Percentiles rank a stretch among this genome's conserved stretches.
These are phyloP conservation scores for Dynastes maya DNA, from an alignment of 2,888 invertebrate species.

Conservation along the genomic window DNA sequence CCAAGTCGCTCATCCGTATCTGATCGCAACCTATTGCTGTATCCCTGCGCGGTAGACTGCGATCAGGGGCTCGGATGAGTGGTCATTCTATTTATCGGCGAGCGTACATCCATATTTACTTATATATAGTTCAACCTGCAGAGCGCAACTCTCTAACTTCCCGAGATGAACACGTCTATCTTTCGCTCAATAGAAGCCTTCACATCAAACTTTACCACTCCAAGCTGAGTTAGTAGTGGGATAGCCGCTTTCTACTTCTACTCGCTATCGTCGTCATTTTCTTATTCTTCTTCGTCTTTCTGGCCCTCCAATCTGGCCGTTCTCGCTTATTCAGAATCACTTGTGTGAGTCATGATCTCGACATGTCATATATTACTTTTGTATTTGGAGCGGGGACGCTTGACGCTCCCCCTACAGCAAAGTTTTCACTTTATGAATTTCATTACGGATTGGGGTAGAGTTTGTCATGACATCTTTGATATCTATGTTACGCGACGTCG, in stretches of 20 bases:
- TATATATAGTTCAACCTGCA: no score
- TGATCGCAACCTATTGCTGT: no score
- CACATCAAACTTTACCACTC: slow-evolving; percentile 54
- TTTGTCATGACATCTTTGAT: background rate
- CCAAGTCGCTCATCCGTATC: no score
- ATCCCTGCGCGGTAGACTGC: no score
- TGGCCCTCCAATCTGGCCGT: slow-evolving; percentile 7
- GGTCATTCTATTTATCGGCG: no score
- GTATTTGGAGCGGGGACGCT: slow-evolving; percentile 44
- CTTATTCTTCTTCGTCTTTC: no score
- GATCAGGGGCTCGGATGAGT: no score
- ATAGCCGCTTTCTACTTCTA: no score
- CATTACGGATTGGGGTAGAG: background rate
- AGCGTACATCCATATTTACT: no score
- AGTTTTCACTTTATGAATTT: slow-evolving; percentile 25
- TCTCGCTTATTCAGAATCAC: slow-evolving; percentile 55
- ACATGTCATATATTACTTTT: slow-evolving; percentile 54
- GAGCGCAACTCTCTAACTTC: no score
- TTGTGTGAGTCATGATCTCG: slow-evolving; percentile 54
- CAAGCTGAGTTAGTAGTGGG: background rate
- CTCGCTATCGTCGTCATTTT: no score
- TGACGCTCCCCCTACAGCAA: slow-evolving; percentile 38
- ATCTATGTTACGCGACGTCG: background rate
- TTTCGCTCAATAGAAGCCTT: slow-evolving; percentile 49
- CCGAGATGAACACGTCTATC: slow-evolving; percentile 54